Conservation (phyloP, 2,113 vertebrate species). For the Saimiri boliviensis region DNA sequence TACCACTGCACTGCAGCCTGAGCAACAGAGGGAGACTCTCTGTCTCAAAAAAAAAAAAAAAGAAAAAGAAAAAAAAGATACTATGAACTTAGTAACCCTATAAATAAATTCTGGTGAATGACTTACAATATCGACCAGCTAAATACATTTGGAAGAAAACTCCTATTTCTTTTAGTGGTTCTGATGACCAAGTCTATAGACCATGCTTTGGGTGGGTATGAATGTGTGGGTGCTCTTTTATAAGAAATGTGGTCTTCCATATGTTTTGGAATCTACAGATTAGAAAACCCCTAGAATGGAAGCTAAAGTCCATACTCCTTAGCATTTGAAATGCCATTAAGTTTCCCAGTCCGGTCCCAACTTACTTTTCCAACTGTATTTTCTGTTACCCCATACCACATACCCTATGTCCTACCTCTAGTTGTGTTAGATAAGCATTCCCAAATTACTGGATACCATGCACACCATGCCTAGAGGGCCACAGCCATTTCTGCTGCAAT, state of each 20-base stretch:
- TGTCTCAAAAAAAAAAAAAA: not conserved
- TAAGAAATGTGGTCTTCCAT: not conserved
- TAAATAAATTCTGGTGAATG: constrained; percentile 7
- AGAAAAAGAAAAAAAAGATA: not conserved
- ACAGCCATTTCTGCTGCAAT: not conserved
- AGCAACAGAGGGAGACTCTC: no score
- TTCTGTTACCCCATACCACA: not conserved
- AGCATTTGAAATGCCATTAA: not conserved
- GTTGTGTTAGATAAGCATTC: not conserved
- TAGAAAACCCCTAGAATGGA: not conserved
- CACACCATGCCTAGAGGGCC: not conserved
- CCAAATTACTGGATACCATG: not conserved
- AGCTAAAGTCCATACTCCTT: not conserved
- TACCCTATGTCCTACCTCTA: not conserved
- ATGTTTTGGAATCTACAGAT: not conserved
- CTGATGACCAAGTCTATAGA: not conserved
- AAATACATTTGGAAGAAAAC: not conserved
- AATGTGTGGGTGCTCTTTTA: not conserved
- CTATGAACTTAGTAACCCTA: not conserved
- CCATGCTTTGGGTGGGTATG: no score
- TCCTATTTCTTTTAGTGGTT: not conserved
- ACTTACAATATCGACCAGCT: not conserved
- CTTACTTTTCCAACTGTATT: not conserved
- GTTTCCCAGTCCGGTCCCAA: not conserved
- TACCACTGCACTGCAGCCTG: no score